Conservation (phyloP, 2,113 vertebrate genomes). For the Rhinichthys klamathensis region DNA sequence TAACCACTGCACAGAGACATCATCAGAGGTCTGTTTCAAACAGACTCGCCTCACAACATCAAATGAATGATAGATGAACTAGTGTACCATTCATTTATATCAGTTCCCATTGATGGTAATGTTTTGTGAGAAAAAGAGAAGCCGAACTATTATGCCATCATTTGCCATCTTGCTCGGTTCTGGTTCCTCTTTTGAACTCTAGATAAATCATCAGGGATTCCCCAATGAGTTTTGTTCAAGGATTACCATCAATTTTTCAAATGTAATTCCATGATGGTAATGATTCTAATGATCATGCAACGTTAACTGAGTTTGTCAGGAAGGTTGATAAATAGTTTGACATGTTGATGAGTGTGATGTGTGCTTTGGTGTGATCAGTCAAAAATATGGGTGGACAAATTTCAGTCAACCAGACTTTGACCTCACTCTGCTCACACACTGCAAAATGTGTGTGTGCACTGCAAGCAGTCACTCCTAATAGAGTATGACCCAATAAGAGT, state of each 20-base stretch:
- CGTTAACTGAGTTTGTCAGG: not conserved
- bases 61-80: not conserved
- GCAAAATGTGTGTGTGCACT: not conserved
- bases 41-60: not conserved
- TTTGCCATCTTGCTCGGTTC: not conserved
- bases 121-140: slow-evolving; percentile 29
- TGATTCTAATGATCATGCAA: not conserved
- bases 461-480: not conserved
- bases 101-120: not conserved
- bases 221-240: not conserved
- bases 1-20: not conserved
- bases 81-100: slow-evolving; percentile 2
- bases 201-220: not conserved
- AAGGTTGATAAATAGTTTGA: not conserved
- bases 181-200: not conserved
- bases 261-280: not conserved
- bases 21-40: not conserved
- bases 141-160: not conserved
- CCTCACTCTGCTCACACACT: not conserved
- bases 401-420: not conserved
- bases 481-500: not conserved
- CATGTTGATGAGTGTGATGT: not conserved
- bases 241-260: not conserved
- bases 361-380: not conserved
- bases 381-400: not conserved